Conservation (phyloP, 1,140 invertebrate genomes). For the Cydia splendana region DNA sequence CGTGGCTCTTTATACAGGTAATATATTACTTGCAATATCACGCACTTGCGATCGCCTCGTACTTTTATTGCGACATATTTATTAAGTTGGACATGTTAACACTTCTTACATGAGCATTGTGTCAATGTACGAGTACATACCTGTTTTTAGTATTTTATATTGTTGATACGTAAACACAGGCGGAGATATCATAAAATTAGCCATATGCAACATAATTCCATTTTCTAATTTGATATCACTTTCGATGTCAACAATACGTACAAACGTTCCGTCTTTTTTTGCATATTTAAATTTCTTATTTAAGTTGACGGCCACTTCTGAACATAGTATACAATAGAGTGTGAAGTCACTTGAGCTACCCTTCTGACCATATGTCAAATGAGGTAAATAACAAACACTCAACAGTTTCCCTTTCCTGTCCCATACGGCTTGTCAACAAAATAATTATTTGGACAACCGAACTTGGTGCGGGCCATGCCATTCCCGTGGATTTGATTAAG, state of each 20-base stretch:
- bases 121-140: background rate
- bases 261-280: too few species aligned
- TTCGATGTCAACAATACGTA: too few species aligned
- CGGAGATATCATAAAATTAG: too few species aligned
- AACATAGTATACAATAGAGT: background rate
- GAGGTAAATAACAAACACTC: constrained; percentile 7
- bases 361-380: background rate
- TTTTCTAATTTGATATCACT: too few species aligned
- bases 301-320: background rate
- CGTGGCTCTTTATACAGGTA: constrained; percentile 98
- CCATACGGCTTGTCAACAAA: constrained; percentile 10
- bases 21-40: constrained; percentile 48
- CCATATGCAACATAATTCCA: too few species aligned
- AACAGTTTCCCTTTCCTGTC: background rate
- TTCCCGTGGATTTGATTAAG: background rate
- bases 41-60: background rate
- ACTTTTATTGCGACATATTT: constrained; percentile 11
- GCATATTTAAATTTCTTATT: too few species aligned
- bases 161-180: too few species aligned
- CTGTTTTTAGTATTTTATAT: too few species aligned
- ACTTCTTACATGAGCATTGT: background rate
- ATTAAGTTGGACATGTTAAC: background rate
- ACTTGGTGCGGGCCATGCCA: background rate
- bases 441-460: constrained; percentile 12
- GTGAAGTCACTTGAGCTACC: background rate